These are phyloP conservation scores for Zaprionus capensis DNA, from an alignment of 1,140 invertebrate genomes.

Conservation along the genomic window DNA sequence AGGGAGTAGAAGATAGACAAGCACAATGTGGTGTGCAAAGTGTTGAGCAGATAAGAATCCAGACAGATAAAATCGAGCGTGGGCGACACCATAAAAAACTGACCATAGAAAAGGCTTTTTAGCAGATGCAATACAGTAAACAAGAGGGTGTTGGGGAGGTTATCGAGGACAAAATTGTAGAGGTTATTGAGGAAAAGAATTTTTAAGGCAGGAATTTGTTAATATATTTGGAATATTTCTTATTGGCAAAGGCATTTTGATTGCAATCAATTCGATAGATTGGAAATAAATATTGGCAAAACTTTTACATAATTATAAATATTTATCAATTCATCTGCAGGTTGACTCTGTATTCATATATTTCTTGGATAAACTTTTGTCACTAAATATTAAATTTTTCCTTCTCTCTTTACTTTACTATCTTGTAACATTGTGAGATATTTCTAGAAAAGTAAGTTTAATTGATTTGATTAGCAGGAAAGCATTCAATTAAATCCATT, in stretches of 20 bases:
- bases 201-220: not conserved
- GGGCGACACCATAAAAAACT: not conserved
- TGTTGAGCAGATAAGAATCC: slow-evolving; percentile 7
- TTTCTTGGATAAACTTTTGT: too few relatives aligned
- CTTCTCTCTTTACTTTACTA: too few relatives aligned
- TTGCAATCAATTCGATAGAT: not conserved
- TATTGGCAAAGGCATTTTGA: not conserved
- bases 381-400: not conserved
- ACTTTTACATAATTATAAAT: not conserved
- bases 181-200: not conserved
- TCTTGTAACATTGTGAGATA: too few relatives aligned
- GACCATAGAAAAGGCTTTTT: not conserved
- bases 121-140: not conserved
- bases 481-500: too few relatives aligned
- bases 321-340: not conserved
- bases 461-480: too few relatives aligned
- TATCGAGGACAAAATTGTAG: not conserved
- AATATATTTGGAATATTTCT: not conserved
- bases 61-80: not conserved
- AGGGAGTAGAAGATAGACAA: slow-evolving; percentile 22
- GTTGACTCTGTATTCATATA: not conserved
- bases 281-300: not conserved
- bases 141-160: not conserved
- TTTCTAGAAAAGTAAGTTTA: too few relatives aligned
- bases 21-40: not conserved